Evolutionary conservation across 2,797 vertebrate species (phyloP), one percentile per base, ranked within the genome.

Genomic region (Rhinella marina): DNA sequence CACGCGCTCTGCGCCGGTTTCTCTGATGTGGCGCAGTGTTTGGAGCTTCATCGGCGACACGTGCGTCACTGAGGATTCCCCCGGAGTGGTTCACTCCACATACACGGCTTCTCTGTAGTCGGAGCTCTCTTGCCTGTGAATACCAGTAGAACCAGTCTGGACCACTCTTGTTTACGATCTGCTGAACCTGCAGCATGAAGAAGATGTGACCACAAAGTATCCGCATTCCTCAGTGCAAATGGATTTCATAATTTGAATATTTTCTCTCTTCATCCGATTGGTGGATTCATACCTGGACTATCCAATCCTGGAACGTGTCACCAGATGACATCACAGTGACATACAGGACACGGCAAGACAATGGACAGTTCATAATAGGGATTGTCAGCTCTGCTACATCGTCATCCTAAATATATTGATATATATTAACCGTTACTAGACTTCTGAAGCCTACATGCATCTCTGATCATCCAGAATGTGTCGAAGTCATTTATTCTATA

Each of bases 121-220:
- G 32, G 2, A 21, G 27, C 41, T 48, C 64, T 19, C 64, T 25
- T 48, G 14, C 13, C 11, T 10, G 14, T 14, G 29, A 17, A 59
- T 57, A 85, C 56, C 48, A 23, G 83, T 13, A 62, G 70, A 76
- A 85, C 83, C 72, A 16, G 83, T 85, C 48, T 23, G 17, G 68
- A 21, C 19, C 8, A 23, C 52, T 32, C 52, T 23, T 77, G 57
- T 64, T 64, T 77, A 77, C 57, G 41, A 23, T 10, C 57, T 50
- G 25, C 64, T 50, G 54, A 21, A 27, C 29, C 14, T 48, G 68
- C 29, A 17, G 10, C 50, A 12, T 50, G 32, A n/a, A 64, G 23
- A 32, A 48, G 13, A 29, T 27, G 52, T 73, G 62, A 41, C 21
- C 11, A 59, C 21, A 84, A 66, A 19, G 2, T 59, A 19, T 62